A percentile compares a stretch with the other conserved stretches of the same genome.
phyloP scores from a whole-genome alignment of 2,888 invertebrate genomes.

The Leptura quadrifasciata region DNA sequence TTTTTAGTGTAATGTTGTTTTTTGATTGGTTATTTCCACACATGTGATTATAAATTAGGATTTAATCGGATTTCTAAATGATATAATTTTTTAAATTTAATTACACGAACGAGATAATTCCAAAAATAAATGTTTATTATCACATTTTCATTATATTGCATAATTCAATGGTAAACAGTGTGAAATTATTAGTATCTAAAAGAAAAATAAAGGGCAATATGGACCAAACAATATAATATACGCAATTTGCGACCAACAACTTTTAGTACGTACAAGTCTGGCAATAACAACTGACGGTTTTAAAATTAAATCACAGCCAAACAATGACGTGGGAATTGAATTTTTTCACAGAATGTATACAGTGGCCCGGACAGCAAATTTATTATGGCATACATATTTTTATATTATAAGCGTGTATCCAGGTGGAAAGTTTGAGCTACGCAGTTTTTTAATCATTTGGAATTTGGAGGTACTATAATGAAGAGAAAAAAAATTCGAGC shows the following conservation, averaged over 20 bases:
- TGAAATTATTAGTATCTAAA: background rate
- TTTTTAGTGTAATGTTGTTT: no score
- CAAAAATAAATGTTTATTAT: no score
- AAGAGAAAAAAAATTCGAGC: no score
- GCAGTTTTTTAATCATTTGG: no score
- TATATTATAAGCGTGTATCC: background rate
- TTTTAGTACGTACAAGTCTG: background rate
- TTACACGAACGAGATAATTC: no score
- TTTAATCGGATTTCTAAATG: no score
- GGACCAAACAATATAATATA: background rate
- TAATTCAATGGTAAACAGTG: background rate
- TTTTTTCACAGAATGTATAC: constrained; percentile 1
- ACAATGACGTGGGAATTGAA: background rate
- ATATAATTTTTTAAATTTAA: no score
- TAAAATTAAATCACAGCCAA: constrained; percentile 7
- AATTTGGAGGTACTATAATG: no score
- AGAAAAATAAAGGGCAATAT: background rate
- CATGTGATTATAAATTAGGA: no score
- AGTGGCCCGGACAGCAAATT: background rate
- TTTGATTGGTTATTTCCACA: no score
- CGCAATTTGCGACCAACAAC: background rate
- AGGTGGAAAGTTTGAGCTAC: background rate
- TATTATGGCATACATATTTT: background rate
- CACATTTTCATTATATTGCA: no score
- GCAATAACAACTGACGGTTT: background rate